Base-by-base conservation (phyloP, 2,888 invertebrate species). In the Cenopis cana region DNA sequence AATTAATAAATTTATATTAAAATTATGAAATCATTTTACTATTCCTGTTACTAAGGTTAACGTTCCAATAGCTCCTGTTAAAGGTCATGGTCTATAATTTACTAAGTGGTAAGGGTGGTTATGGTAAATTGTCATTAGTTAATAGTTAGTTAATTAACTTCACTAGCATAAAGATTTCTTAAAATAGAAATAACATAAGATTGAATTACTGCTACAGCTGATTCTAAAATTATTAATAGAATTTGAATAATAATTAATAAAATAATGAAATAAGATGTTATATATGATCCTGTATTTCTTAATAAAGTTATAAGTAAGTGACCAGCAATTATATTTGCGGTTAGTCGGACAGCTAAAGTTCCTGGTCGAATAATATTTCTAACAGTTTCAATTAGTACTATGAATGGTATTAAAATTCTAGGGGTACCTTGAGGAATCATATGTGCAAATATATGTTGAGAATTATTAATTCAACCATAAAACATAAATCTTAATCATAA, bases 291-390 rank as follows among this genome's bases (percentile, higher is more conserved):
- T 14, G 85, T 91, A 57, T 82, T 79, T 76, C 94, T 93, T 81
- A 96, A 80, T 78, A 96, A 77, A 1, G 95, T 95, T 93, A 96
- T 85, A 82, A 96, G 77, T 87, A 96, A 82, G 85, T 96, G 96
- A 0, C 96, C 96, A 0, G 96, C 95, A 93, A 96, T 96, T 95
- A 96, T 96, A 93, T 96, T 96, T 20, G 96, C 96, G 6, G 95
- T 94, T 91, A 96, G 82, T 75, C 96, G 96, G 72, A 96, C 94
- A 0, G 95, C 94, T 91, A 96, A 87, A 3, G 96, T 96, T 85
- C 94, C 90, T 0, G 96, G 95, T 12, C 95, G 96, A 87, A 96
- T 96, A 76, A 96, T 78, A 90, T 96, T 96, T 79, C 96, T 96
- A 89, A 96, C 95, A 49, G 95, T 94, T 95, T 96, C 96, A 94